A percentile compares a stretch with the other conserved stretches of the same genome.
Conservation (phyloP, 2,888 invertebrate genomes). For the Cheilosia scutellata region DNA sequence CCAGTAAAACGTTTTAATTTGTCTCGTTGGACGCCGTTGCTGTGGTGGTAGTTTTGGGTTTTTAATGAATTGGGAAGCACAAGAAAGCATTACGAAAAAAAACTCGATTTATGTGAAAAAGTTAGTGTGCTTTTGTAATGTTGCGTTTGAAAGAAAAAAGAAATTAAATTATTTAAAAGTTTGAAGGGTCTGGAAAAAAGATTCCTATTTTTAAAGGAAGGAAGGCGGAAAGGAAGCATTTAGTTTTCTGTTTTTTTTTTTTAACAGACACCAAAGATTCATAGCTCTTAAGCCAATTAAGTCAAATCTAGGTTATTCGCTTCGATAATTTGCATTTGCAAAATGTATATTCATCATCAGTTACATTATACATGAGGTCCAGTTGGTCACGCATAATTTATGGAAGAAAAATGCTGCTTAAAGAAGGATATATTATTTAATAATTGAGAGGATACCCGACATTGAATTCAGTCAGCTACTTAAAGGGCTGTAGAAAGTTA, state of each 20-base stretch:
- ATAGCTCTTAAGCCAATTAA: conserved; percentile 11
- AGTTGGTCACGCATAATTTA: no score
- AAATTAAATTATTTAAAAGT: conserved; percentile 55
- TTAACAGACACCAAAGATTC: neutral
- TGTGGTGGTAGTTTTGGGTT: conserved; percentile 43
- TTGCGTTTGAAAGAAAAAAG: conserved; percentile 10
- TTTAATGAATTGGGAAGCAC: conserved; percentile 55
- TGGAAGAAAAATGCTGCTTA: no score
- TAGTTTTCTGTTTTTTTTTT: neutral
- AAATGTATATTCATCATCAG: neutral
- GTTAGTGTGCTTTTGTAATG: conserved; percentile 46
- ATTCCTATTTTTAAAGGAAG: conserved; percentile 30
- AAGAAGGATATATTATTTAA: no score
- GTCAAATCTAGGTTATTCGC: neutral
- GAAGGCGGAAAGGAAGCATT: conserved; percentile 24
- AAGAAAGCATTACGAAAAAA: conserved; percentile 16
- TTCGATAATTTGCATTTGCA: neutral
- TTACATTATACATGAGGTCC: neutral
- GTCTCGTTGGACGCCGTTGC: conserved; percentile 50
- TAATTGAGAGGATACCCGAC: no score
- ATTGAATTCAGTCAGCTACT: no score
- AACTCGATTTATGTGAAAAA: conserved; percentile 60
- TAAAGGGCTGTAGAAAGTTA: no score
- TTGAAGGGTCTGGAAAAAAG: conserved; percentile 20
- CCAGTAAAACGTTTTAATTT: conserved; percentile 74